A percentile compares a stretch with the other conserved stretches of the same genome.
These are phyloP conservation scores for Xiphophorus maculatus DNA, from an alignment of 2,113 vertebrate species.

Conservation along the genomic window DNA sequence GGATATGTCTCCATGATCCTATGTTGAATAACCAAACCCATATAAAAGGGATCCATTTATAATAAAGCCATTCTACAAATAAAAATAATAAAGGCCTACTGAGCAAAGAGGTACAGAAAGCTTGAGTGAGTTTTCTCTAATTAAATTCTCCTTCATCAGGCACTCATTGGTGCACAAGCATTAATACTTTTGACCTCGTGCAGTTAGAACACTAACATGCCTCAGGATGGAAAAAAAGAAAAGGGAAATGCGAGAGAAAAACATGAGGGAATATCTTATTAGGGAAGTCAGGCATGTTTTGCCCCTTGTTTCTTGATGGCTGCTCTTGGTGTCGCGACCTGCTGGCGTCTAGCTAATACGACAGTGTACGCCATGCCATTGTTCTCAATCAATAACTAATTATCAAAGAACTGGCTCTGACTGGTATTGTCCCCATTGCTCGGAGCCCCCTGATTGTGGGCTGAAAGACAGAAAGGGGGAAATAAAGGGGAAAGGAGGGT, in stretches of 20 bases:
- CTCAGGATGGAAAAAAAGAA: conserved; percentile 70
- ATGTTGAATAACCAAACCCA: not conserved
- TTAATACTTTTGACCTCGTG: conserved; percentile 82
- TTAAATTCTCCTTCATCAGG: conserved; percentile 75
- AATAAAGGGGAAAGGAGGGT: conserved; percentile 73
- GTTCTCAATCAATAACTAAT: conserved; percentile 99
- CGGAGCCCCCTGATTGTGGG: conserved; percentile 88
- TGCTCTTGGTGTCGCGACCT: conserved; percentile 85
- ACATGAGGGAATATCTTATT: conserved; percentile 81
- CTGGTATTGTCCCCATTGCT: conserved; percentile 83
- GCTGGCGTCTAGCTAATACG: conserved; percentile 89
- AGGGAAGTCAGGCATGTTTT: conserved; percentile 81
- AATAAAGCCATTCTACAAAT: conserved; percentile 18
- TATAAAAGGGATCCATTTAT: not conserved
- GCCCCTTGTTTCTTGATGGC: conserved; percentile 86
- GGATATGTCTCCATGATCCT: not conserved
- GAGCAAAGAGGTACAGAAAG: conserved; percentile 44
- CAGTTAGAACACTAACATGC: conserved; percentile 75
- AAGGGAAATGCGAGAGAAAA: conserved; percentile 76
- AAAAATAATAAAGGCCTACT: conserved; percentile 39
- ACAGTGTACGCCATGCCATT: conserved; percentile 83
- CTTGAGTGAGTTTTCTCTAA: conserved; percentile 73
- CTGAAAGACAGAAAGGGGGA: conserved; percentile 71
- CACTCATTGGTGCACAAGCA: conserved; percentile 72
- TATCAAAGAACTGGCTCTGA: conserved; percentile 89